Percentiles rank a stretch among this genome's conserved stretches.
Evolutionary conservation across 92 coral and sea anemone species (phyloP).

Genomic region (Actinernus sp.): DNA sequence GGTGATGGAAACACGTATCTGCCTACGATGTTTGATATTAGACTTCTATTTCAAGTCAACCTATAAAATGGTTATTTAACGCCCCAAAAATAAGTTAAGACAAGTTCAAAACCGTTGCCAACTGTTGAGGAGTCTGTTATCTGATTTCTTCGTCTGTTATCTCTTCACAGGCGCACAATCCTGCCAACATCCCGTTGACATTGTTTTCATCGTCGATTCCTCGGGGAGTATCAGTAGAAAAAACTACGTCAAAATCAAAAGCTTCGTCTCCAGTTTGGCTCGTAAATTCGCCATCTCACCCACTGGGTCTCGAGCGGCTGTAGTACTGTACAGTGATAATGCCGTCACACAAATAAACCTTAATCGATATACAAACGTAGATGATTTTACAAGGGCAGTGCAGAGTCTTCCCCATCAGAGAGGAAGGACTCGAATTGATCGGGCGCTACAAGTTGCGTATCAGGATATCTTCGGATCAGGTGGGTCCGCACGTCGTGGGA

Average conservation of each 20-base stretch:
- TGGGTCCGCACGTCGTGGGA: conserved; percentile 65
- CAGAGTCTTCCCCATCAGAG: conserved; percentile 39
- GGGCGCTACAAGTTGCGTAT: conserved; percentile 54
- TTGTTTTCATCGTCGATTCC: conserved; percentile 64
- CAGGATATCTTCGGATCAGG: conserved; percentile 61
- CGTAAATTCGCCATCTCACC: conserved; percentile 60
- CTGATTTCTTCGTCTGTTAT: too few relatives aligned
- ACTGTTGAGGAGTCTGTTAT: too few relatives aligned
- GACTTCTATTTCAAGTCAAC: too few relatives aligned
- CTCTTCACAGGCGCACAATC: conserved; percentile 17
- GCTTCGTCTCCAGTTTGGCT: conserved; percentile 46
- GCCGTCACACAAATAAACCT: conserved; percentile 57
- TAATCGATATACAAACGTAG: conserved; percentile 30
- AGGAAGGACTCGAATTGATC: conserved; percentile 59
- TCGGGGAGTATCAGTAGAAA: conserved; percentile 59
- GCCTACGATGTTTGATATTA: too few relatives aligned
- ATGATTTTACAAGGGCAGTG: conserved; percentile 42
- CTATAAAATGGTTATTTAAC: too few relatives aligned
- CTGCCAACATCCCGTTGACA: conserved; percentile 36
- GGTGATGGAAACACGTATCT: too few relatives aligned
- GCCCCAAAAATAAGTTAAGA: too few relatives aligned
- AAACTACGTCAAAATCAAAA: conserved; percentile 45
- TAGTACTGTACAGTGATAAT: conserved; percentile 63
- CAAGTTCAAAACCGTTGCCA: too few relatives aligned
- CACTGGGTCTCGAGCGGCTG: conserved; percentile 66